Base-by-base conservation (phyloP, 2,888 invertebrate species). In the Scaptomyza caliginosa region DNA sequence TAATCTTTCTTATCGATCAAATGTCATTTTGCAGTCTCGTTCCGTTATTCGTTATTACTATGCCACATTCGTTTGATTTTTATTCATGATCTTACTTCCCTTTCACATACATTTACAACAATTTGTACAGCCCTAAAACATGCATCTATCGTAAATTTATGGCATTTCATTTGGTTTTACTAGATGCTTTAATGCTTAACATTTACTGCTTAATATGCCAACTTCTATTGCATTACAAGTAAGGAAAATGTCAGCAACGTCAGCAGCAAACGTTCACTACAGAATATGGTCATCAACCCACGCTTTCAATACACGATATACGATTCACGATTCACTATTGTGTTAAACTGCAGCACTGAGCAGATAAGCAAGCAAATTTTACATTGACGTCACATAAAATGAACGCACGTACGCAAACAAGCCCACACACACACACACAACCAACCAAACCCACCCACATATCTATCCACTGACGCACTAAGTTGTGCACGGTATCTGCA, bases 1-100 rank as follows among this genome's bases (percentile, higher is more conserved):
- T 69, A 73, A 73, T 68, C 70, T 69, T 52, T 46, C 45, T 62
- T 69, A 69, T 71, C 71, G 71, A 71, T 74, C 70, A 69, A 69
- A 69, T 62, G 74, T 45, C 51, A 69, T 68, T 68, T 52, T 56
- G 28, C 46, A 49, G 52, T 36, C 58, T 42, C 26, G 57, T 54
- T 51, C 48, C 42, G 28, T 49, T 71, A 36, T 48, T n/a, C 42
- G 28, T 49, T 71, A 36, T 48, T n/a, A 10, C 17, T 49, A 5
- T 45, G 36, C 36, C 39, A 34, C 30, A 46, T 19, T 46, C 38
- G 23, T 4, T 32, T 56, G 32, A 32, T 38, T 39, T 28, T 48
- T 11, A 19, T 28, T 38, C 32, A 24, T 32, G 42, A 42, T 43
- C 38, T 24, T 17, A 28, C 19, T 32, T 32, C 16, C 16, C 32